Evolutionary conservation across 2,113 vertebrate species (phyloP).

Genomic region (Ammodramus savannarum): DNA sequence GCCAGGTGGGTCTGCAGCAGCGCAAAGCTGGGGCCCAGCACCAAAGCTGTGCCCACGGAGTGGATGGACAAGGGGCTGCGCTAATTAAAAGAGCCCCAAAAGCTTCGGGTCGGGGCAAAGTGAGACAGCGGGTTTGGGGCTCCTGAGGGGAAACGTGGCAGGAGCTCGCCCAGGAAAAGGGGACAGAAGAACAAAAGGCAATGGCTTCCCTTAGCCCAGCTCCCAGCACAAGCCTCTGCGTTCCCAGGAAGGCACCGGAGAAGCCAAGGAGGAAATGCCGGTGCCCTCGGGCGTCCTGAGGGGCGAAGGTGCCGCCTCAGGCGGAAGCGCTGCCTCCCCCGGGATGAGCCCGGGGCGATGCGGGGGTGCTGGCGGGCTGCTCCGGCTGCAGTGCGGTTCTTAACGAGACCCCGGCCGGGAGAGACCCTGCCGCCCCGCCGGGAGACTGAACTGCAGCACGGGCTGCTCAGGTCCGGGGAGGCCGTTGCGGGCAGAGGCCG

Average conservation of each 20-base stretch:
- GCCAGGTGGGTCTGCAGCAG: background rate
- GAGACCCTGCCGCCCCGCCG: background rate
- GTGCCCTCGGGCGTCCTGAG: background rate
- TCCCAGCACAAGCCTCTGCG: background rate
- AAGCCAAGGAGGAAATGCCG: background rate
- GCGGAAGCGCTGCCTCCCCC: background rate
- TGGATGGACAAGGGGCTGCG: background rate
- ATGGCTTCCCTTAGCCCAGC: background rate
- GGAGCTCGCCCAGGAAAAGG: background rate
- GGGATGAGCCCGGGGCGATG: background rate
- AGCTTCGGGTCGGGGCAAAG: background rate
- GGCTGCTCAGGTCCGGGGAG: background rate
- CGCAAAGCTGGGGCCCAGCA: accelerated
- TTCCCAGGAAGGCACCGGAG: background rate
- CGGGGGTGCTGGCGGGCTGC: background rate
- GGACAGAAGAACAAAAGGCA: background rate
- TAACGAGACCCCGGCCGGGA: background rate
- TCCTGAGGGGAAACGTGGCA: background rate
- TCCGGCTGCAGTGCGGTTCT: background rate
- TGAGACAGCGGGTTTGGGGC: background rate
- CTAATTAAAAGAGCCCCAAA: background rate
- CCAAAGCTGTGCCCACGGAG: background rate
- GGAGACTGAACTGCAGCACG: background rate
- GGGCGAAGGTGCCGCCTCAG: background rate
- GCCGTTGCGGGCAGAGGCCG: too few relatives aligned